A percentile compares a stretch with the other conserved stretches of the same genome.
phyloP scores from a whole-genome alignment of 2,113 vertebrate genomes.

The Triplophysa siluroides region DNA sequence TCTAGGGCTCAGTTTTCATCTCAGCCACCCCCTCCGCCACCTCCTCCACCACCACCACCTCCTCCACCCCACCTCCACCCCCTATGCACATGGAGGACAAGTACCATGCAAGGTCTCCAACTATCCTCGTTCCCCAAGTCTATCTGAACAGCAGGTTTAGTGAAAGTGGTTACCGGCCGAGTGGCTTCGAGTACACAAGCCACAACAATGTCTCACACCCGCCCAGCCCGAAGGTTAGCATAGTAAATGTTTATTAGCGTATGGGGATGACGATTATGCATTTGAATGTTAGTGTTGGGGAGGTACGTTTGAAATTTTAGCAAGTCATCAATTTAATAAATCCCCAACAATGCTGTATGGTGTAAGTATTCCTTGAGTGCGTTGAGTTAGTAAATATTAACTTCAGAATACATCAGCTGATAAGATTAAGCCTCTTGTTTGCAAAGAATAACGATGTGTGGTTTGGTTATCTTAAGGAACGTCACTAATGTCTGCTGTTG shows the following conservation, averaged over 20 bases:
- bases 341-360: not conserved
- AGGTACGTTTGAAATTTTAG: too few species aligned
- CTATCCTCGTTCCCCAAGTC: slow-evolving; percentile 62
- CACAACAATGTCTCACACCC: slow-evolving; percentile 74
- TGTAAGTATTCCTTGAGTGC: slow-evolving; percentile 6
- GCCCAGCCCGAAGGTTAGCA: slow-evolving; percentile 74
- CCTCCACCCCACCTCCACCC: slow-evolving; percentile 58
- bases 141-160: slow-evolving; percentile 77
- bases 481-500: not conserved
- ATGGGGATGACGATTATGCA: not conserved
- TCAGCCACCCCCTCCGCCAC: slow-evolving; percentile 58
- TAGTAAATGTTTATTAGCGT: not conserved
- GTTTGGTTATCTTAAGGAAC: not conserved
- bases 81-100: slow-evolving; percentile 65
- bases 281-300: slow-evolving; percentile 3
- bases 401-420: not conserved
- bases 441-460: too few species aligned
- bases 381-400: not conserved
- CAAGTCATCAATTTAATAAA: too few species aligned
- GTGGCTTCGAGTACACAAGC: slow-evolving; percentile 66
- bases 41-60: slow-evolving; percentile 47
- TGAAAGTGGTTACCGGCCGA: slow-evolving; percentile 72
- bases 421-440: not conserved
- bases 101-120: slow-evolving; percentile 53
- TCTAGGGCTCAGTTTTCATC: slow-evolving; percentile 65